phyloP scores from a whole-genome alignment of 2,797 vertebrate genomes.

The Myotis vivesi region DNA sequence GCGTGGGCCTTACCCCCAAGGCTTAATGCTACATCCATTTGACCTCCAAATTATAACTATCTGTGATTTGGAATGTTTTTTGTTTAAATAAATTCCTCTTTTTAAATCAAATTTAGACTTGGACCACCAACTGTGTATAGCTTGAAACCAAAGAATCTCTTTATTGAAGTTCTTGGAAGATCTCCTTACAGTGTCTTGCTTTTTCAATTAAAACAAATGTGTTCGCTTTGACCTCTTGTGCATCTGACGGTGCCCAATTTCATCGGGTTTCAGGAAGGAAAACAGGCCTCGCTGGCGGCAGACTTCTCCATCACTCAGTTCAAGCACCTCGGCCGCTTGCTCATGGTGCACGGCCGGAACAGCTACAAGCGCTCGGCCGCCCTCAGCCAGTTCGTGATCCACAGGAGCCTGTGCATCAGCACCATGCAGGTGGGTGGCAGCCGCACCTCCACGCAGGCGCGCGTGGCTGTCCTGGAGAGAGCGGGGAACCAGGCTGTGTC shows the following conservation, averaged over 20 bases:
- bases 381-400: slow-evolving; percentile 99
- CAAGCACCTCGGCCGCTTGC: slow-evolving; percentile 94
- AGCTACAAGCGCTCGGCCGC: slow-evolving; percentile 98
- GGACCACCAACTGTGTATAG: slow-evolving; percentile 52
- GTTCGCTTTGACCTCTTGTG: not conserved
- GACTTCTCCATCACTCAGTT: slow-evolving; percentile 99
- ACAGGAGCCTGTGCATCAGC: slow-evolving; percentile 97
- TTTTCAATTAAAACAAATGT: slow-evolving; percentile 44
- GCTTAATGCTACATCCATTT: not conserved
- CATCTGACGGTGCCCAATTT: not conserved
- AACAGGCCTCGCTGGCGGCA: slow-evolving; percentile 95
- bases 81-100: slow-evolving; percentile 57
- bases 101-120: slow-evolving; percentile 48
- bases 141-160: slow-evolving; percentile 56
- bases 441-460: rapidly evolving
- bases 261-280: slow-evolving; percentile 90
- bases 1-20: not conserved
- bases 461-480: rapidly evolving
- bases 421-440: slow-evolving; percentile 94
- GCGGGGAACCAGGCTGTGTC: not conserved
- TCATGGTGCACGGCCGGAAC: slow-evolving; percentile 99
- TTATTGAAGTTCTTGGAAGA: not conserved
- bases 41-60: slow-evolving; percentile 31
- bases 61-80: slow-evolving; percentile 51
- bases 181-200: slow-evolving; percentile 15